Percentiles rank a stretch among this genome's conserved stretches.
Conservation (phyloP, 2,113 vertebrate species). For the Phalacrocorax aristotelis region DNA sequence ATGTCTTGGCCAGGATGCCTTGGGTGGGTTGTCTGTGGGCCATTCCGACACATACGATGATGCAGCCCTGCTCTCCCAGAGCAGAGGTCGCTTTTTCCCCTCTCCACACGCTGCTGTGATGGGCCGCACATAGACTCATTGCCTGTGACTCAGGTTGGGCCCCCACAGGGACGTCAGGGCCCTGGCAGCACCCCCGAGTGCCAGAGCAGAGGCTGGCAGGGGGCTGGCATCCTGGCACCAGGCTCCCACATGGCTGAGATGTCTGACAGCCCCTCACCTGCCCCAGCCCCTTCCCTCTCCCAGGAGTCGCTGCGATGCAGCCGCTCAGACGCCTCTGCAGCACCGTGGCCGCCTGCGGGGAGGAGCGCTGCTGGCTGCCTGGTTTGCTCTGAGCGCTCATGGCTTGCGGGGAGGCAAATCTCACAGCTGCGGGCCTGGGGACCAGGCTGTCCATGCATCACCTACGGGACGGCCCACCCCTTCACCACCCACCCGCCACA, state of each 20-base stretch:
- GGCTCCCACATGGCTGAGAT: neutral
- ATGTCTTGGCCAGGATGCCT: neutral
- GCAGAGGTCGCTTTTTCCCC: neutral
- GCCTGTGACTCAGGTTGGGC: neutral
- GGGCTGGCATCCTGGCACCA: neutral
- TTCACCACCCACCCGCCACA: accelerated
- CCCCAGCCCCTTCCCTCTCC: neutral
- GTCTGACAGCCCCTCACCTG: neutral
- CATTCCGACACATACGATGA: neutral
- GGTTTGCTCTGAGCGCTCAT: neutral
- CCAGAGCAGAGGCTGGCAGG: neutral
- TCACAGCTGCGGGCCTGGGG: neutral
- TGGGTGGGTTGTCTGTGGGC: accelerated
- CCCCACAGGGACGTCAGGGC: accelerated
- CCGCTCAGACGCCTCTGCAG: neutral
- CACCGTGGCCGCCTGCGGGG: neutral
- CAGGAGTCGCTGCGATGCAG: neutral
- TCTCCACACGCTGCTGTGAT: neutral
- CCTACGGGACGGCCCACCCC: neutral
- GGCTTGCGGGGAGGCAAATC: neutral
- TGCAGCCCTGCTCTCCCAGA: neutral
- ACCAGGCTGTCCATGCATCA: neutral
- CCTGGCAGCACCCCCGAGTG: too few species aligned
- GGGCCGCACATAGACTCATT: accelerated
- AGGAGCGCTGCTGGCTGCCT: neutral